A percentile compares a stretch with the other conserved stretches of the same genome.
These are phyloP conservation scores for Dicranocentrus wangi DNA, from an alignment of 2,888 invertebrate genomes.

Conservation along the genomic window DNA sequence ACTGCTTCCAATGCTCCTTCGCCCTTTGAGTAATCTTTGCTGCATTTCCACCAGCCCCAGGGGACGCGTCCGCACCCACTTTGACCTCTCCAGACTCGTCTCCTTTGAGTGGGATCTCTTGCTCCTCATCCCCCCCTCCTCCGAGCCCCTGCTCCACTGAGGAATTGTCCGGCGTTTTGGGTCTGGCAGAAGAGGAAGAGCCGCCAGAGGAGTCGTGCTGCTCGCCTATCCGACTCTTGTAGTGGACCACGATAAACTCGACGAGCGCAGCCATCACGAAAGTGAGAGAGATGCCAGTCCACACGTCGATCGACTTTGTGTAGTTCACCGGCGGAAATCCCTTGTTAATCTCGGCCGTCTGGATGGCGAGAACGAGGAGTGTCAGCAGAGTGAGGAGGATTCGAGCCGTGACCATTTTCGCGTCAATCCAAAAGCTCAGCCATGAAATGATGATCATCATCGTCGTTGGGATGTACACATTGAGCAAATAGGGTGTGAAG, in stretches of 20 bases:
- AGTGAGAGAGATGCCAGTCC: constrained; percentile 71
- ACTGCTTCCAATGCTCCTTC: constrained; percentile 26
- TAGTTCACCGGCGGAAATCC: constrained; percentile 65
- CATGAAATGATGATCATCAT: constrained; percentile 74
- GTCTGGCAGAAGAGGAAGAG: no score
- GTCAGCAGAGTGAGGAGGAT: constrained; percentile 70
- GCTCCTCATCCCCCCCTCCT: constrained; percentile 41
- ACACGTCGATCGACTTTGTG: constrained; percentile 71
- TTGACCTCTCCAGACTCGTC: constrained; percentile 11
- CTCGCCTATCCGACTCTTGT: constrained; percentile 60
- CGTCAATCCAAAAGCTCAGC: constrained; percentile 72
- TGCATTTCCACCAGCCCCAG: background rate
- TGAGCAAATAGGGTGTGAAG: constrained; percentile 76
- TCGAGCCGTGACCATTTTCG: constrained; percentile 65
- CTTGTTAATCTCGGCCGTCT: constrained; percentile 65
- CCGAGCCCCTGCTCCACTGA: no score
- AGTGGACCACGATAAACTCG: constrained; percentile 71
- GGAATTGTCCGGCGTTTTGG: no score
- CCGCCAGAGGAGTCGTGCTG: no score
- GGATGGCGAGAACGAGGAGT: constrained; percentile 64
- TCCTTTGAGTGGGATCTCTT: constrained; percentile 53
- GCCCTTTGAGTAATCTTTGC: constrained; percentile 25
- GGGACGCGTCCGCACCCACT: background rate
- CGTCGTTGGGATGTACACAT: constrained; percentile 76
- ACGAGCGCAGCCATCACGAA: constrained; percentile 72